Base-by-base conservation (phyloP, 1,140 invertebrate species). In the Batillaria attramentaria region DNA sequence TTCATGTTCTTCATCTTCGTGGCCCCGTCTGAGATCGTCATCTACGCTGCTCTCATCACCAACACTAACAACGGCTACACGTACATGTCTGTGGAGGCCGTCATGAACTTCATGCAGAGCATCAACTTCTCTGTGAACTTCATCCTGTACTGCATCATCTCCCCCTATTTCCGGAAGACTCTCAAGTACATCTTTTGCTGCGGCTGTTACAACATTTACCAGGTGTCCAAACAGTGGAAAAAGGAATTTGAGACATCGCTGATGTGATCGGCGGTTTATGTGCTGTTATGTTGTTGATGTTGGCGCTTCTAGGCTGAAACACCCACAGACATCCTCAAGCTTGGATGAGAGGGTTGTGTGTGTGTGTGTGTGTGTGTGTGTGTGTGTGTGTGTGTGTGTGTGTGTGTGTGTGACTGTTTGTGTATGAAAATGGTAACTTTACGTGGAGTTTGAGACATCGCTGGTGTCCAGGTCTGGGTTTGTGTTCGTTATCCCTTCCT, bases 1-100 rank as follows among this genome's bases (percentile, higher is more conserved):
- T 84, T 89, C 16, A 88, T 90, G 88, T 90, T 90, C 72, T 83
- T 89, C 68, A 85, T 89, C 28, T 81, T 90, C 3, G 89, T 90
- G 24, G 89, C 89, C 1, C 89, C 89, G 18, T 90, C 88, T 0
- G 89, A 90, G 78, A 84, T 89, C 50, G 84, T 89, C 2, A 85
- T 90, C 43, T 84, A 86, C 50, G 80, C 86, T 13, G 83, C 85
- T 2, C 66, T 84, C 37, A 80, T 87, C 35, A 82, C 81, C 43
- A 82, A 85, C 65, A 83, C 79, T 3, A 79, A 86, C 28, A 84
- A 84, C 73, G 84, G 81, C 66, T 82, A 83, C 28, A 78, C 83
- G 1, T 84, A 83, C 72, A 81, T 81, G 60, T 84, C 84, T 20
- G 83, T 88, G 28, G 87, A 88, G 74, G 85, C 84, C n/a, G 83